phyloP scores from a whole-genome alignment of 2,113 vertebrate genomes.

The Picathartes gymnocephalus region DNA sequence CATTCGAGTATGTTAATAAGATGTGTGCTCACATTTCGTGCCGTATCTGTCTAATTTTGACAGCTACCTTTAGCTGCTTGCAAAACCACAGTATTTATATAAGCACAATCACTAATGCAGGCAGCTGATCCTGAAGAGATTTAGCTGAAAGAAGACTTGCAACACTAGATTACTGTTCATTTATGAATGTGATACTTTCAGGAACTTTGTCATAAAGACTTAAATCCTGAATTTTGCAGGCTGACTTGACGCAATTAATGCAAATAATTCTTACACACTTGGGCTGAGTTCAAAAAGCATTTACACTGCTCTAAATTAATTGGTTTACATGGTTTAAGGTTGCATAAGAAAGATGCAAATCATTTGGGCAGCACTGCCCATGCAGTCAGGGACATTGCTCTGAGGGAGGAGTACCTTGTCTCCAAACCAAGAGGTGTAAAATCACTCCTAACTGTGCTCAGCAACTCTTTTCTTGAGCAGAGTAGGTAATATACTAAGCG shows the following conservation, averaged over 20 bases:
- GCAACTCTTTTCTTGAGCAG: not conserved
- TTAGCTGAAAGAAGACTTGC: not conserved
- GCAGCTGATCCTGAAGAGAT: not conserved
- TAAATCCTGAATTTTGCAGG: not conserved
- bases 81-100: not conserved
- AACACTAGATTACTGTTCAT: not conserved
- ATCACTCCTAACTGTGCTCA: not conserved
- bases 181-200: not conserved
- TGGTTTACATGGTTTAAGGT: not conserved
- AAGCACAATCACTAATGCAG: not conserved
- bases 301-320: not conserved
- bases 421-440: not conserved
- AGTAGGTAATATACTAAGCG: not conserved
- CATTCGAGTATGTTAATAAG: not conserved
- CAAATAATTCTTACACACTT: not conserved
- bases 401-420: not conserved
- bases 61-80: not conserved
- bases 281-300: not conserved
- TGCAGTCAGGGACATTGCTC: not conserved
- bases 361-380: not conserved
- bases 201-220: not conserved
- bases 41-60: not conserved
- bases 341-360: not conserved
- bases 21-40: not conserved
- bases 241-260: not conserved